Base-by-base conservation (phyloP, 2,888 invertebrate species). In the Microplitis deprimator region DNA sequence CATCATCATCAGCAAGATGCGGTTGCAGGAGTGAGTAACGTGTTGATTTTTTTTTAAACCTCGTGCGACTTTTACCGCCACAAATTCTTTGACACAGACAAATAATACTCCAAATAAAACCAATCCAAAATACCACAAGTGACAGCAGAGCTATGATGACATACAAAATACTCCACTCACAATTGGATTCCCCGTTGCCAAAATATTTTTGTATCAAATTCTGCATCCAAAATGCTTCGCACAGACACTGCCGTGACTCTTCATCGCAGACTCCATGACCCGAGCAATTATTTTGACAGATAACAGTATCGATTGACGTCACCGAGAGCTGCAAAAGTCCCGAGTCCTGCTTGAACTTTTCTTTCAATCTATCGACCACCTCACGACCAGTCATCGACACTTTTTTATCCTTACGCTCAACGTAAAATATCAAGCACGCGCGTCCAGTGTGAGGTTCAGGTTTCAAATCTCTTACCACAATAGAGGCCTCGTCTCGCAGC, bases 201-300 rank as follows among this genome's bases (percentile, higher is more conserved):
- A 93, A 92, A 87, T 93, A 92, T 77, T 92, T 92, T 70, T 92
- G 92, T 80, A 95, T 91, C 59, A 95, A 91, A 88, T 96, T 95
- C 90, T 96, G 95, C 97, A 98, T 98, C 98, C 98, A 98, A 91
- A 98, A 98, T 20, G 97, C 96, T 90, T 98, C 97, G 90, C 98
- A 98, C 84, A 95, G 92, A 87, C 98, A 98, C 75, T 93, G 92
- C 84, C 97, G 92, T 6, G 96, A 94, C 83, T 94, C 93, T 86
- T 95, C 94, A 89, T 97, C 95, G 91, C 98, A 98, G 59, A 93
- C 92, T 73, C 98, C 98, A 90, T 98, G 98, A 6, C 92, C 95
- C 61, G 97, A 97, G 91, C 98, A 98, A 89, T 95, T 92, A 91
- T 97, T 97, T 86, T 98, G 97, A 87, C 98, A 98, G 76, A 97